Conservation (phyloP, 2,888 invertebrate species). For the Orchesella flavescens region DNA sequence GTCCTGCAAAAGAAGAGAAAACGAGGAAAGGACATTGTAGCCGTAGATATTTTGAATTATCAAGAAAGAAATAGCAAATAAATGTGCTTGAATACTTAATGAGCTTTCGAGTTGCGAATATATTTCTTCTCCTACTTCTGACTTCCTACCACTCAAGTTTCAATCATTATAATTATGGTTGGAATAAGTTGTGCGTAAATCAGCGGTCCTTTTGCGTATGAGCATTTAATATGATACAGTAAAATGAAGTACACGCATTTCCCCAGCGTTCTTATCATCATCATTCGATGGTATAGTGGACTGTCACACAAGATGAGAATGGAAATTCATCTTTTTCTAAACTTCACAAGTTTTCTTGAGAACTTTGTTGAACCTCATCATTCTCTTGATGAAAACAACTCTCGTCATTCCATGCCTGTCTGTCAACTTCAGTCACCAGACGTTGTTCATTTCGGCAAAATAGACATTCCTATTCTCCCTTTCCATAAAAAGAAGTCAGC, state of each 20-base stretch:
- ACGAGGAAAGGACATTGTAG: too few relatives aligned
- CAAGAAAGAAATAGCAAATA: too few relatives aligned
- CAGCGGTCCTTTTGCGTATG: neutral
- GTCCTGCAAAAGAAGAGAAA: too few relatives aligned
- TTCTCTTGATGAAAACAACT: constrained; percentile 30
- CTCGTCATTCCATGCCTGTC: constrained; percentile 34
- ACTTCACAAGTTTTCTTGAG: neutral
- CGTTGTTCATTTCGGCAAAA: constrained; percentile 56
- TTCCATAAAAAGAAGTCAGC: neutral
- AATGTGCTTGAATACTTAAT: too few relatives aligned
- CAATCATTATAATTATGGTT: too few relatives aligned
- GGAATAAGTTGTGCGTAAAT: too few relatives aligned
- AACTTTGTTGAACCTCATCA: constrained; percentile 16
- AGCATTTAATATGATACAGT: neutral
- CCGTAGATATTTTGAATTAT: too few relatives aligned
- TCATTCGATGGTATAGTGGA: neutral
- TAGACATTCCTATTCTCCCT: constrained; percentile 35
- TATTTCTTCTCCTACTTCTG: too few relatives aligned
- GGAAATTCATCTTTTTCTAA: constrained; percentile 14
- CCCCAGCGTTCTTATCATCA: too few relatives aligned
- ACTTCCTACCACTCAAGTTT: too few relatives aligned
- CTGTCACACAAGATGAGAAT: constrained; percentile 7
- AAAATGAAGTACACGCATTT: too few relatives aligned
- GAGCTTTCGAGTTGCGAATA: too few relatives aligned
- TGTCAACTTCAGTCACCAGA: constrained; percentile 58